Percentiles rank a stretch among this genome's conserved stretches.
Evolutionary conservation across 1,140 invertebrate species (phyloP).

Genomic region (Lasioglossum albipes): DNA sequence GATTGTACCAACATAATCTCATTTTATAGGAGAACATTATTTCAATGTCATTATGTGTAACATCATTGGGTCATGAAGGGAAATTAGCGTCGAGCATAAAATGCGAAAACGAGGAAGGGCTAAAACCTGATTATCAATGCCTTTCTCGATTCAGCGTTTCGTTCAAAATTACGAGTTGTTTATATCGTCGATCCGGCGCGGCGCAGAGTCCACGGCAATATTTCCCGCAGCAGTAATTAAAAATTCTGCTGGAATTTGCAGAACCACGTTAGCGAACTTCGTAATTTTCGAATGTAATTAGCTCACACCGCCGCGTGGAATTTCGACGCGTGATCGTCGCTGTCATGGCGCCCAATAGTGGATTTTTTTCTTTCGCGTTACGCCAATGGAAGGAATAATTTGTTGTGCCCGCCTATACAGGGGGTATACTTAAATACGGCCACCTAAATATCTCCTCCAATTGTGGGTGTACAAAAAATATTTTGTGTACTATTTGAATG

Average conservation of each 20-base stretch:
- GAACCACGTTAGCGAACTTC: slow-evolving; percentile 19
- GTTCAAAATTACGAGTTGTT: slow-evolving; percentile 9
- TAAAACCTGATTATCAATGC: neutral
- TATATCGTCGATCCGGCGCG: neutral
- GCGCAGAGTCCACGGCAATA: neutral
- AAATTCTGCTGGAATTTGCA: neutral
- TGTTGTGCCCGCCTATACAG: too few species aligned
- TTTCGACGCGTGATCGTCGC: neutral
- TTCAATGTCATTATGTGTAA: neutral
- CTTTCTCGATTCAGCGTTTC: neutral
- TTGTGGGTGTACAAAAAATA: too few species aligned
- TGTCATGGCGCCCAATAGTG: neutral
- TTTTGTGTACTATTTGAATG: too few species aligned
- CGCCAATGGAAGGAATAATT: neutral
- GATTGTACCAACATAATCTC: neutral
- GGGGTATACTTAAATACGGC: too few species aligned
- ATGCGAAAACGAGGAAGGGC: neutral
- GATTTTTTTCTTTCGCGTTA: slow-evolving; percentile 6
- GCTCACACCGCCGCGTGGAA: neutral
- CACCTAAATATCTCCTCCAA: too few species aligned
- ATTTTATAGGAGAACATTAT: neutral
- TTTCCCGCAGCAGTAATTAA: slow-evolving; percentile 13
- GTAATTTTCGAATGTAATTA: slow-evolving; percentile 28
- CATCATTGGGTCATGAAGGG: neutral
- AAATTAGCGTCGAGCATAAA: neutral